Conservation (phyloP, 2,797 vertebrate species). For the Melanotaenia nigrans region DNA sequence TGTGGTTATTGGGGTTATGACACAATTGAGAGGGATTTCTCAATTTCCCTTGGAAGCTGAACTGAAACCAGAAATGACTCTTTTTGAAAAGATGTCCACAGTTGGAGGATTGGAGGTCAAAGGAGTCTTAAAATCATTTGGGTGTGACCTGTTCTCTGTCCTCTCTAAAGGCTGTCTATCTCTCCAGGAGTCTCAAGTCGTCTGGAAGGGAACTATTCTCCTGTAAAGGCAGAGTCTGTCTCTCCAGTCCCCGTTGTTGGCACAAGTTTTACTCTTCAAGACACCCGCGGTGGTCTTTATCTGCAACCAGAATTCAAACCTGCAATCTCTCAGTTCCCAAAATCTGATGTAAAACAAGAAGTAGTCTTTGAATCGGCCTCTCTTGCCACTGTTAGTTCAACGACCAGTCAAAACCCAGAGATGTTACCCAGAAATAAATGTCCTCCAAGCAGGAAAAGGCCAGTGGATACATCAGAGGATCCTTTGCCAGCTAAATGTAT, state of each 20-base stretch:
- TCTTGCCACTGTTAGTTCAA: not conserved
- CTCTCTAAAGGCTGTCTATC: too few relatives aligned
- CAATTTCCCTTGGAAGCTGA: too few relatives aligned
- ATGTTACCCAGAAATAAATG: not conserved
- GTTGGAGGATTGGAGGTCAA: too few relatives aligned
- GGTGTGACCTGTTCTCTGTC: too few relatives aligned
- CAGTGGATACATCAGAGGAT: slow-evolving; percentile 5
- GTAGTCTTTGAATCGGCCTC: not conserved
- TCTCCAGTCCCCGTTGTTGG: not conserved
- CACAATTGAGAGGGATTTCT: too few relatives aligned
- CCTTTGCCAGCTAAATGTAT: not conserved
- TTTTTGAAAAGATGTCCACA: too few relatives aligned
- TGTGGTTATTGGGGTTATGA: too few relatives aligned
- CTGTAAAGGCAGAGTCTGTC: not conserved
- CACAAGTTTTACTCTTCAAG: not conserved
- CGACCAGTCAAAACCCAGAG: not conserved
- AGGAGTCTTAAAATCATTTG: too few relatives aligned
- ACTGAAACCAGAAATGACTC: too few relatives aligned
- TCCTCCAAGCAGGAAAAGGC: slow-evolving; percentile 21
- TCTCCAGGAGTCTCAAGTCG: not conserved
- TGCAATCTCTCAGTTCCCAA: not conserved
- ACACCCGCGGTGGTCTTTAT: not conserved
- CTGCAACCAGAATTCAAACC: not conserved
- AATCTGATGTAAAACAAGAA: not conserved
- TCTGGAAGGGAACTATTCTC: not conserved